Conservation (phyloP, 2,113 vertebrate genomes). For the Hippocampus zosterae region DNA sequence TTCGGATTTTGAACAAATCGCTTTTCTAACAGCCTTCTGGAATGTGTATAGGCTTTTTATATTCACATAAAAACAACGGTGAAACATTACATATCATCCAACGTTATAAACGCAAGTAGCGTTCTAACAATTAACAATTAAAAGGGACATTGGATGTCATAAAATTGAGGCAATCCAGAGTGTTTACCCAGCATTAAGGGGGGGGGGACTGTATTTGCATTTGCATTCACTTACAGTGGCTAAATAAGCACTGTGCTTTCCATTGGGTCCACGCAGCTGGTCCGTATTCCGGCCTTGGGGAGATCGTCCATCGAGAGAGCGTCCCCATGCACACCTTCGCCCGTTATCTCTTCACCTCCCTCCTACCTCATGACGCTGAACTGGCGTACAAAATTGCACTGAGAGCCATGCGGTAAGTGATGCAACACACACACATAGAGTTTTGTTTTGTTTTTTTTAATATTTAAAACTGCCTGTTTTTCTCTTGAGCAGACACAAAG, state of each 20-base stretch:
- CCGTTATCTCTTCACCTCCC: conserved; percentile 98
- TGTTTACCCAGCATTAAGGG: not conserved
- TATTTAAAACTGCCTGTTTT: not conserved
- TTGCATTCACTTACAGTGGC: not conserved
- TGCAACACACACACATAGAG: not conserved
- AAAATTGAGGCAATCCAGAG: not conserved
- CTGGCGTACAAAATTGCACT: conserved; percentile 99
- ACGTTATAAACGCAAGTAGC: not conserved
- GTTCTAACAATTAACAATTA: not conserved
- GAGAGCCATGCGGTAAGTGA: conserved; percentile 97
- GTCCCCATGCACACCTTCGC: conserved; percentile 99
- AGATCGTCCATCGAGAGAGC: conserved; percentile 96
- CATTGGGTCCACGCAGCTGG: conserved; percentile 74
- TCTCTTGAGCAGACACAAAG: not conserved
- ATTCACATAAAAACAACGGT: too few species aligned
- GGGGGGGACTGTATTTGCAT: not conserved
- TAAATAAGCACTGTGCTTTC: not conserved
- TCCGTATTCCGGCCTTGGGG: conserved; percentile 94
- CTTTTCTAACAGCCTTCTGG: too few species aligned
- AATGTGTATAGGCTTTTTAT: too few species aligned
- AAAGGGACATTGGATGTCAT: not conserved
- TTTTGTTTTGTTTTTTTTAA: not conserved
- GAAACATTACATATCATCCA: too few species aligned
- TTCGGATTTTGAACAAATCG: too few species aligned
- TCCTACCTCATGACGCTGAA: conserved; percentile 99